Conservation (phyloP, 2,797 vertebrate species). For the Acomys russatus region DNA sequence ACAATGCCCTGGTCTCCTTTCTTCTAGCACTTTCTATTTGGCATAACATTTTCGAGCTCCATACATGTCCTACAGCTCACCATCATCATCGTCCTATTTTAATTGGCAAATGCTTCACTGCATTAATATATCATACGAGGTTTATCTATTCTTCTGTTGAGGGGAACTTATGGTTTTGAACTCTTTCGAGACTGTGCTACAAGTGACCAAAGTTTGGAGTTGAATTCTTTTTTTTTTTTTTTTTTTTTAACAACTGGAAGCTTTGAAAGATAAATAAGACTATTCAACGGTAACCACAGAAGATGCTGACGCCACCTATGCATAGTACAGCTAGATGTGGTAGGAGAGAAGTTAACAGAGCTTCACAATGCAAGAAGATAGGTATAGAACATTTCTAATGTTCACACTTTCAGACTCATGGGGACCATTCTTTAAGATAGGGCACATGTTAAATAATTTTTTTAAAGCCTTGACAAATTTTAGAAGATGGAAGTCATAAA, state of each 20-base stretch:
- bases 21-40: background rate
- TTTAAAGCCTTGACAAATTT: background rate
- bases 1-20: background rate
- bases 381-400: background rate
- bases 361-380: background rate
- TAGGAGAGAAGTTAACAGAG: background rate
- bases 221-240: background rate
- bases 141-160: background rate
- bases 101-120: background rate
- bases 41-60: background rate
- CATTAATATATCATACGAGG: background rate
- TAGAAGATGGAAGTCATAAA: background rate
- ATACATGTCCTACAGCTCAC: background rate
- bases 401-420: background rate
- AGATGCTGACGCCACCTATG: background rate
- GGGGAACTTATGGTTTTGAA: background rate
- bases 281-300: background rate
- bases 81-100: background rate
- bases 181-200: background rate
- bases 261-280: background rate
- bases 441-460: background rate
- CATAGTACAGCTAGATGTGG: background rate
- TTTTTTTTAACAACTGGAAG: background rate
- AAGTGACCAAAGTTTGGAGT: background rate
- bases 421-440: background rate